A percentile compares a stretch with the other conserved stretches of the same genome.
Conservation (phyloP, 1,140 invertebrate genomes). For the Calliphora vicina region DNA sequence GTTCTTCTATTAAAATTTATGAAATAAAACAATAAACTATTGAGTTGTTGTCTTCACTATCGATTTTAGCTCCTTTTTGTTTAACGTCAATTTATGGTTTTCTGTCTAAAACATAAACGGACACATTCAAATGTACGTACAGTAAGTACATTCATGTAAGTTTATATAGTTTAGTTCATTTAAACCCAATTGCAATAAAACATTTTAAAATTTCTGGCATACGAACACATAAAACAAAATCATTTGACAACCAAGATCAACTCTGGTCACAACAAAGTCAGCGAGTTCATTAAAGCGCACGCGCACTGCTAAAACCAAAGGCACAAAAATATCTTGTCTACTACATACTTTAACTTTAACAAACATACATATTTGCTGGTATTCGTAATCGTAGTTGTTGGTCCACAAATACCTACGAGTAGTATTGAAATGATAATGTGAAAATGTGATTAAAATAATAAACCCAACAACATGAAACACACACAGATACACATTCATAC, state of each 20-base stretch:
- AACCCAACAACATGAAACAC: background rate
- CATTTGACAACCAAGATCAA: background rate
- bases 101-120: background rate
- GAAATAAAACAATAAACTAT: background rate
- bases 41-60: background rate
- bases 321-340: no score
- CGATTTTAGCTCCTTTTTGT: constrained; percentile 5
- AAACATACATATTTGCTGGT: no score
- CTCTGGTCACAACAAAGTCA: constrained; percentile 12
- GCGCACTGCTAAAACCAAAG: background rate
- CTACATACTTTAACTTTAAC: no score
- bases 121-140: no score
- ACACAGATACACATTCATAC: background rate
- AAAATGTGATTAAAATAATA: constrained; percentile 2
- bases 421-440: background rate
- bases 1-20: background rate
- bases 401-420: background rate
- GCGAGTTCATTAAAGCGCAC: background rate
- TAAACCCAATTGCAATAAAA: background rate
- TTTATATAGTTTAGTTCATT: background rate
- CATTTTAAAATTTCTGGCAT: constrained; percentile 2
- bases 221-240: constrained; percentile 1
- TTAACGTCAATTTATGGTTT: background rate
- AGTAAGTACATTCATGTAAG: no score
- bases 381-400: no score